phyloP scores from a whole-genome alignment of 2,113 vertebrate species.

The Hyla sarda region DNA sequence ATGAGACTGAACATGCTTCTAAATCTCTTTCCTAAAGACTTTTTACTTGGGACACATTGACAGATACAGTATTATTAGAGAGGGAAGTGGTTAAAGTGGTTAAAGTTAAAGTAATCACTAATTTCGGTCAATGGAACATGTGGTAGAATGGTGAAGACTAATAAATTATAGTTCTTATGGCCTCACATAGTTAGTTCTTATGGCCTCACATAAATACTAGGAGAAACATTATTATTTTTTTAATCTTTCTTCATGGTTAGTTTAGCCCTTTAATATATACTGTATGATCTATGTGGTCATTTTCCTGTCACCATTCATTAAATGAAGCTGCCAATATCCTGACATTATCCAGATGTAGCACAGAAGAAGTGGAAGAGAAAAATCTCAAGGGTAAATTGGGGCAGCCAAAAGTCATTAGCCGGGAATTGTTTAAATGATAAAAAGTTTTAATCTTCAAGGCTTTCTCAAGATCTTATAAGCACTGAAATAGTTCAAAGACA shows the following conservation, averaged over 20 bases:
- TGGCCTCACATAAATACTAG: too few relatives aligned
- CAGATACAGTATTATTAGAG: too few relatives aligned
- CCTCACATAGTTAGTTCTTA: background rate
- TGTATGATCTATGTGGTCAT: background rate
- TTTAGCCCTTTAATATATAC: background rate
- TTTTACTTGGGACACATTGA: too few relatives aligned
- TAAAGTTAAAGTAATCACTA: background rate
- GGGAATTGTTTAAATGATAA: background rate
- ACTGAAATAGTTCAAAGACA: background rate
- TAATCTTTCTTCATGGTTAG: background rate
- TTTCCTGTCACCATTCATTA: background rate
- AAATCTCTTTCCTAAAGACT: too few relatives aligned
- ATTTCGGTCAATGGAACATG: background rate
- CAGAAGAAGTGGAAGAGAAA: background rate
- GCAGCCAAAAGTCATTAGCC: background rate
- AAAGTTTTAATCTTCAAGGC: background rate
- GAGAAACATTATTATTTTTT: too few relatives aligned
- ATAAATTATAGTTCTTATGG: background rate
- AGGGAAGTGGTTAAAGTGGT: too few relatives aligned
- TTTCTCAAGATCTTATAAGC: background rate
- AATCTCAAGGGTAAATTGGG: too few relatives aligned
- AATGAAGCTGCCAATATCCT: background rate
- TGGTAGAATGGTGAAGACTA: background rate
- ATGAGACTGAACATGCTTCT: too few relatives aligned
- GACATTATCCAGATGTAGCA: background rate